Conservation (phyloP, 2,113 vertebrate species). For the Pseudopipra pipra region DNA sequence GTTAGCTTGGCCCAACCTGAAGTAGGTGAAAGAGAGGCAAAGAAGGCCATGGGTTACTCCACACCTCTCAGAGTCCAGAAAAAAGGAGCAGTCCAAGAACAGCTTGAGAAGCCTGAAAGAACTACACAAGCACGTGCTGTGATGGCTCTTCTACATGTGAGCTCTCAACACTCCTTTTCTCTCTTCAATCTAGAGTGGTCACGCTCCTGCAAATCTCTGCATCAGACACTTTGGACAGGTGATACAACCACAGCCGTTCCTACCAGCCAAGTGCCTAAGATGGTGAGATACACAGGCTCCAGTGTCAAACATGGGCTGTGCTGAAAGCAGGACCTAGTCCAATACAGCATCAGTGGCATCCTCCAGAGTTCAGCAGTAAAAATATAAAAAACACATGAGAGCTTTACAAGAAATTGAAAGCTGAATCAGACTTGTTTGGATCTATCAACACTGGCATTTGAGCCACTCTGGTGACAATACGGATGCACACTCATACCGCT, state of each 20-base stretch:
- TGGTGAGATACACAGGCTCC: background rate
- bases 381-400: background rate
- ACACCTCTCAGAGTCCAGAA: background rate
- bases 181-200: background rate
- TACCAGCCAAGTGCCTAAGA: background rate
- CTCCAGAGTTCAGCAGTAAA: background rate
- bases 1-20: background rate
- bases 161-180: background rate
- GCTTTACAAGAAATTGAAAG: background rate
- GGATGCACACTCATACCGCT: background rate
- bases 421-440: background rate
- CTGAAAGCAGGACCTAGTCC: background rate
- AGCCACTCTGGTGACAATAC: background rate
- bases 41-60: background rate
- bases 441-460: background rate
- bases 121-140: background rate
- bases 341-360: fast-evolving
- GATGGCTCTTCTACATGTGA: background rate
- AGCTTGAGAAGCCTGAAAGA: background rate
- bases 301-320: background rate
- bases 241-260: background rate
- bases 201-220: background rate
- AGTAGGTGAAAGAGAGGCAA: background rate
- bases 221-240: background rate
- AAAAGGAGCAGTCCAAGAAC: background rate